These are phyloP conservation scores for Pristiophorus japonicus DNA, from an alignment of 2,113 vertebrate genomes.

Conservation along the genomic window DNA sequence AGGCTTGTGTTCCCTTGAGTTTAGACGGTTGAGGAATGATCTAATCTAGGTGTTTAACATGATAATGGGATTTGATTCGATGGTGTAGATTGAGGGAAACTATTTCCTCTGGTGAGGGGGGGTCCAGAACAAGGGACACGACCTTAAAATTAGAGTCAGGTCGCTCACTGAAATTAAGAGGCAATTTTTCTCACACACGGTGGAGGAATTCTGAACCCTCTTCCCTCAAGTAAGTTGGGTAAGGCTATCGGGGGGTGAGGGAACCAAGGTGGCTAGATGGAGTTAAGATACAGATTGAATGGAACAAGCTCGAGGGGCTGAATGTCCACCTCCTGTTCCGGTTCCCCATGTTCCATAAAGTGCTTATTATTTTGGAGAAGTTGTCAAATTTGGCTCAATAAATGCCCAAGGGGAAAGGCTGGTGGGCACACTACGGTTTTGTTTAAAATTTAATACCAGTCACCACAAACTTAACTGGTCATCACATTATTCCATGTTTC, in stretches of 20 bases:
- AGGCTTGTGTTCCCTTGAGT: not conserved
- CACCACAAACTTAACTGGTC: not conserved
- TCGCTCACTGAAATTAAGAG: too few relatives aligned
- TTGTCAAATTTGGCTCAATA: not conserved
- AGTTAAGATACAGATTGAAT: not conserved
- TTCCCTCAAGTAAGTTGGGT: not conserved
- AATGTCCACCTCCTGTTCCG: not conserved
- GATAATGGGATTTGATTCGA: too few relatives aligned
- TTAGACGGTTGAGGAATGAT: not conserved
- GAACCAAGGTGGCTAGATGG: not conserved
- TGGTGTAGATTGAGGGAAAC: not conserved
- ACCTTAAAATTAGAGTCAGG: too few relatives aligned
- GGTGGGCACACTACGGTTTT: not conserved
- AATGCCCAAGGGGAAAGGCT: not conserved
- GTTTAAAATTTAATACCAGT: not conserved
- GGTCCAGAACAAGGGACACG: not conserved
- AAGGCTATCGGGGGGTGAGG: not conserved
- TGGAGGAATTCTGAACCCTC: not conserved
- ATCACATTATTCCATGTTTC: not conserved
- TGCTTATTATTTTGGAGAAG: not conserved
- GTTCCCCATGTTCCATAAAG: not conserved
- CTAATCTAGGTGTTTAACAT: not conserved
- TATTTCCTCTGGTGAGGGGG: not conserved
- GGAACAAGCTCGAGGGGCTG: not conserved
- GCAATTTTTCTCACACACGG: not conserved